Conservation (phyloP, 2,888 invertebrate genomes). For the Phrixothrix hirtus region DNA sequence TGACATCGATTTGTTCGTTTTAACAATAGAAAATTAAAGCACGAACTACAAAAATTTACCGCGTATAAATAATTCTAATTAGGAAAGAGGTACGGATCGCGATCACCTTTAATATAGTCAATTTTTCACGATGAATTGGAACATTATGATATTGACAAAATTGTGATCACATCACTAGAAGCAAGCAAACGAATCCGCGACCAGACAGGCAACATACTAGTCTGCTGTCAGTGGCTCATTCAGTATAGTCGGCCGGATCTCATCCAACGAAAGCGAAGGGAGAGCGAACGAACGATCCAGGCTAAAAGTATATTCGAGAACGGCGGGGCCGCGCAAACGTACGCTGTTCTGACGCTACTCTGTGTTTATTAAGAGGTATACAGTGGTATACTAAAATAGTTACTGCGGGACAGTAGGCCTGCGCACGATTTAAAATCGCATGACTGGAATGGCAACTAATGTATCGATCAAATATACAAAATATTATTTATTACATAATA, state of each 20-base stretch:
- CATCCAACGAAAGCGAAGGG: conserved; percentile 41
- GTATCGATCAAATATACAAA: background rate
- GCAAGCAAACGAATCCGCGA: conserved; percentile 25
- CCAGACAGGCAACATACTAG: conserved; percentile 31
- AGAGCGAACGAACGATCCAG: conserved; percentile 36
- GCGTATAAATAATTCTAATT: conserved; percentile 10
- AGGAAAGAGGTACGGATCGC: conserved; percentile 1
- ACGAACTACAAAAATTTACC: conserved; percentile 13
- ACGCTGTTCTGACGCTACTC: conserved; percentile 39
- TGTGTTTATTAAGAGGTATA: conserved; percentile 29
- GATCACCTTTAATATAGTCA: conserved; percentile 9
- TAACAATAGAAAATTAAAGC: conserved; percentile 18
- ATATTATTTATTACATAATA: too few relatives aligned
- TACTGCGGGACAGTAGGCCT: conserved; percentile 28
- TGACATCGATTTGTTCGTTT: conserved; percentile 29
- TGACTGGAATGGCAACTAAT: conserved; percentile 29
- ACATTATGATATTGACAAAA: conserved; percentile 9
- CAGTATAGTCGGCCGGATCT: conserved; percentile 35
- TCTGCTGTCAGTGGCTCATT: conserved; percentile 29
- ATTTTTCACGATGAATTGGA: conserved; percentile 10
- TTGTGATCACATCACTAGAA: conserved; percentile 33
- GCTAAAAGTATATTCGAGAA: conserved; percentile 39
- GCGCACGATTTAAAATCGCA: conserved; percentile 29
- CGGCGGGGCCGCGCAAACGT: conserved; percentile 36
- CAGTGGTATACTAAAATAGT: conserved; percentile 38